Evolutionary conservation across 2,888 invertebrate species (phyloP), one percentile per base, ranked within the genome.

Genomic region (Tetranychus piercei): DNA sequence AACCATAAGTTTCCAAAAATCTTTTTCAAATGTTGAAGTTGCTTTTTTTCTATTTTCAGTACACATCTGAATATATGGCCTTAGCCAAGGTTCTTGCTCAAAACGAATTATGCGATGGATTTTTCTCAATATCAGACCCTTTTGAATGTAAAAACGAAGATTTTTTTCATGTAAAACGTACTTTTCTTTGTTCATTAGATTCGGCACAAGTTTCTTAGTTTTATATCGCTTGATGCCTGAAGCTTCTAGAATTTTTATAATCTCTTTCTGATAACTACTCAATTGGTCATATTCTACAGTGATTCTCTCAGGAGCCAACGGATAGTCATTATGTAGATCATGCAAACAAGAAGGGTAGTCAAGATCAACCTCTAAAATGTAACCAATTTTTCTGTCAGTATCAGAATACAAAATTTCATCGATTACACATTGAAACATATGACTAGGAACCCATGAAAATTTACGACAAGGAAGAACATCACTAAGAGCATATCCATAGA

Each of bases 1-100:
- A 76, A 81, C 81, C 79, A 80, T 79, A 9, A 81, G 75, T 76
- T 82, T 81, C 73, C 81, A 83, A 73, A 83, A 80, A 76, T 80
- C 80, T 79, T 82, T 81, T 75, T 81, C 79, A 79, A 82, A 82
- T 69, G 79, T 80, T 77, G 78, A 80, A 74, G 77, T 80, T 77
- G 77, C 80, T 73, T 79, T 76, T 78, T 78, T 79, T 34, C 77
- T 73, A 74, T 66, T 73, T 9, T 75, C 66, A 9, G 78, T 77
- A 76, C 78, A 79, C 15, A 79, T 71, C 20, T 76, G 74, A 55
- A 79, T 77, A 55, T 77, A 78, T 64, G 64, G 34, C 22, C 72
- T 80, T 78, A 22, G 78, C 64, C 9, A 79, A 77, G 71, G 79
- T 79, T 15, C 74, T 43, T 71, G 71, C 9, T 22, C 22, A 43